Conservation (phyloP, 2,888 invertebrate genomes). For the Drosophila lacicola region DNA sequence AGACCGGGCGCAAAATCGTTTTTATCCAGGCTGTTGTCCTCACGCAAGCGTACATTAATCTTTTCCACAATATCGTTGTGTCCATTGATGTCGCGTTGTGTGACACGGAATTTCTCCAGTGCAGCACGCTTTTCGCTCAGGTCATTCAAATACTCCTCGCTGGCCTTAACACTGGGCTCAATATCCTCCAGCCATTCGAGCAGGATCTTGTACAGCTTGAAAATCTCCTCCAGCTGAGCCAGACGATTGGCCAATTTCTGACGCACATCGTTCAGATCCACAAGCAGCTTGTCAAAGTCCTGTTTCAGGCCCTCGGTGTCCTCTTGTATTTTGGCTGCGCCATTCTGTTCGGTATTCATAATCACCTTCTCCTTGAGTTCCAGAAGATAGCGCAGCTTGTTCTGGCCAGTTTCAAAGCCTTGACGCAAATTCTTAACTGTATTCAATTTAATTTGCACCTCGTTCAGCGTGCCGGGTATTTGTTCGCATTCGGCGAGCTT, state of each 20-base stretch:
- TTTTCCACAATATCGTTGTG: constrained; percentile 92
- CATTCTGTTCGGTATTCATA: constrained; percentile 95
- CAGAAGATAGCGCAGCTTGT: constrained; percentile 92
- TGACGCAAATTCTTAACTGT: constrained; percentile 95
- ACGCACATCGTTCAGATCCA: constrained; percentile 92
- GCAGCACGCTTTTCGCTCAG: constrained; percentile 95
- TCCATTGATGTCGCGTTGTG: constrained; percentile 92
- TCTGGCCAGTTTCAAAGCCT: constrained; percentile 96
- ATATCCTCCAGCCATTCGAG: constrained; percentile 95
- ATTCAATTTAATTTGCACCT: constrained; percentile 94
- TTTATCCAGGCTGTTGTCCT: constrained; percentile 89
- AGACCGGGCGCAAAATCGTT: constrained; percentile 90
- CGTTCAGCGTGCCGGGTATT: constrained; percentile 91
- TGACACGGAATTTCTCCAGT: constrained; percentile 93
- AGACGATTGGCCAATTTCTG: constrained; percentile 91
- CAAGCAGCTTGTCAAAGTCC: constrained; percentile 95
- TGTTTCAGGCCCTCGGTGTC: constrained; percentile 94
- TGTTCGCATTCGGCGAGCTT: constrained; percentile 93
- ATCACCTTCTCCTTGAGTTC: constrained; percentile 97
- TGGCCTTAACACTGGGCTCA: constrained; percentile 91
- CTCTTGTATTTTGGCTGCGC: constrained; percentile 95
- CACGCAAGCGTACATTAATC: constrained; percentile 90
- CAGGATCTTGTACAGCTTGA: constrained; percentile 92
- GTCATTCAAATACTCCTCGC: constrained; percentile 92
- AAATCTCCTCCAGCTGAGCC: constrained; percentile 93